Conservation (phyloP, 2,113 vertebrate species). For the Boulengeromyrus knoepffleri region DNA sequence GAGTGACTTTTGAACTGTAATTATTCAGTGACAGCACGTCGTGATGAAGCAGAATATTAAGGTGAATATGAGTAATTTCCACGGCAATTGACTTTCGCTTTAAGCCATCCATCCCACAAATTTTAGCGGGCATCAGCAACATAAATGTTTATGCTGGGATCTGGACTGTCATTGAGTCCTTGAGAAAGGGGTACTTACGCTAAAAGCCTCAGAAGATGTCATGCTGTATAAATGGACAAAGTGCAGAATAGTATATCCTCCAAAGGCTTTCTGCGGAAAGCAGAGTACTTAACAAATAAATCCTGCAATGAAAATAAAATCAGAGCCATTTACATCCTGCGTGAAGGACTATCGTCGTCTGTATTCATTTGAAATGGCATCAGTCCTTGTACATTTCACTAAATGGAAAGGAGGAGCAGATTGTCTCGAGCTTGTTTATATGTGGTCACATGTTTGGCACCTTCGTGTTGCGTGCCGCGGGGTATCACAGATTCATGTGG, state of each 20-base stretch:
- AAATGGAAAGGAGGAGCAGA: neutral
- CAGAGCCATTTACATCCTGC: neutral
- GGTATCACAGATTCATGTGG: neutral
- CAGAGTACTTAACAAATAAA: neutral
- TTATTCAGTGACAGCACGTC: neutral
- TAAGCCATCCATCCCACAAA: neutral
- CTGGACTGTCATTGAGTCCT: neutral
- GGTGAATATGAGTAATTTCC: neutral
- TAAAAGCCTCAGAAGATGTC: neutral
- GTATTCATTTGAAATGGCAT: neutral
- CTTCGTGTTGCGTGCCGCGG: neutral
- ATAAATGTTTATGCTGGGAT: neutral
- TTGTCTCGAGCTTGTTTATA: neutral
- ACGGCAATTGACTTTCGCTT: neutral
- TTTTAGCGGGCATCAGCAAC: neutral
- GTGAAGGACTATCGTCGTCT: neutral
- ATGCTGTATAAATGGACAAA: neutral
- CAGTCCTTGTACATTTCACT: neutral
- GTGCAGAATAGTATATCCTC: neutral
- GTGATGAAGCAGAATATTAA: neutral
- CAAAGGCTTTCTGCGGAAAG: neutral
- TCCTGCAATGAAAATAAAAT: conserved; percentile 4
- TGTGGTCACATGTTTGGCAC: neutral
- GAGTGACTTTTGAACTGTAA: neutral
- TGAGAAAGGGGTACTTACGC: neutral